These are phyloP conservation scores for Champsocephalus esox DNA, from an alignment of 2,797 vertebrate species.

Conservation along the genomic window DNA sequence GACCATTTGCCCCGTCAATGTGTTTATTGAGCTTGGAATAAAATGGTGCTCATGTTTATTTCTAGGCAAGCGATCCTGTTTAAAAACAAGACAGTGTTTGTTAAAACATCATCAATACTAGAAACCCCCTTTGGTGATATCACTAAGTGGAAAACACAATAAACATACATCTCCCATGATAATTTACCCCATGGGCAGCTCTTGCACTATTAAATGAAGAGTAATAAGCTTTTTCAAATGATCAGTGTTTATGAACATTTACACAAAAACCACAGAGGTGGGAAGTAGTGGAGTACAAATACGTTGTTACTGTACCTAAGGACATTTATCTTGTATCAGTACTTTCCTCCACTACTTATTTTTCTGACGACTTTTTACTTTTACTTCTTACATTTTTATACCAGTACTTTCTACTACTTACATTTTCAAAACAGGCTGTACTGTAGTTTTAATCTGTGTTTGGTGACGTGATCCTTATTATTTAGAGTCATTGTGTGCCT, in stretches of 20 bases:
- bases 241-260: conserved; percentile 67
- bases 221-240: conserved; percentile 67
- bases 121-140: conserved; percentile 50
- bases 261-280: conserved; percentile 39
- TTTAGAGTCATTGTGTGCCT: no score
- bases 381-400: no score
- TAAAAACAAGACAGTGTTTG: conserved; percentile 29
- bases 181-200: conserved; percentile 64
- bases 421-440: no score
- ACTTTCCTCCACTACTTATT: no score
- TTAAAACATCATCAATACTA: conserved; percentile 49
- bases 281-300: no score
- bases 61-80: conserved; percentile 21
- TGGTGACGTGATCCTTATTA: no score
- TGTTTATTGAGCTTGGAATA: conserved; percentile 59
- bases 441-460: no score
- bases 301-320: no score
- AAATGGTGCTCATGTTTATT: conserved; percentile 36
- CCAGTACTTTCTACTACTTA: no score
- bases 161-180: conserved; percentile 56
- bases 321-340: no score
- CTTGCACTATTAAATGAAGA: conserved; percentile 63
- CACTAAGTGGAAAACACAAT: conserved; percentile 65
- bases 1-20: conserved; percentile 35
- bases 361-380: no score